Evolutionary conservation across 1,140 invertebrate genomes (phyloP), one percentile per base, ranked within the genome.

Genomic region (Drosophila serrata): DNA sequence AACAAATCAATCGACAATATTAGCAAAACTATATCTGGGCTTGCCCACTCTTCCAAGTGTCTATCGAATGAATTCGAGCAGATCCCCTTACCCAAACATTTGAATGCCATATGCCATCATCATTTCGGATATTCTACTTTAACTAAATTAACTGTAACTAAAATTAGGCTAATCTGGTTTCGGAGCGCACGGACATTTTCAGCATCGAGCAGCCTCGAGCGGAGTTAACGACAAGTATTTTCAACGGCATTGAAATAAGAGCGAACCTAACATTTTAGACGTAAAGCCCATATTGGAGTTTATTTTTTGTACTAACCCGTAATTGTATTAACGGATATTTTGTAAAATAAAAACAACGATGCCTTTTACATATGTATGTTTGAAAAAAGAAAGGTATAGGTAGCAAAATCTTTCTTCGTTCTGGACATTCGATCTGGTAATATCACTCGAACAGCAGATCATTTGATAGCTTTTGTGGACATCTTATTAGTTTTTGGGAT

Each of bases 251-350:
- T 77, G 46, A 65, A 76, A 40, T 57, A 40, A 58, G 65, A 45
- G 58, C 75, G 48, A 78, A 46, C 56, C 40, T 43, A 78, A 78
- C 35, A 56, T 67, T 48, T 73, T 59, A 78, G 64, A 76, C 53
- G 60, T 77, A 76, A 40, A 29, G 17, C 63, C 46, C 63, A 70
- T 64, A 67, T 73, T 79, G 56, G 53, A 80, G 81, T 88, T 88
- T 77, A 70, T 59, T 46, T 78, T 77, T 78, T 78, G 51, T 88
- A 88, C 84, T 88, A 90, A 88, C 84, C 69, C 45, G 70, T 65
- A 65, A 70, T 33, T 80, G 67, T 82, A 79, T 82, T 69, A 19
- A 75, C 63, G 39, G 27, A 80, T 74, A 64, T 79, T 59, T 88
- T 64, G 56, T 64, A 64, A 56, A 61, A 56, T 78, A 56, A 42